A percentile compares a stretch with the other conserved stretches of the same genome.
Evolutionary conservation across 2,797 vertebrate species (phyloP).

Genomic region (Myotis pilosus): DNA sequence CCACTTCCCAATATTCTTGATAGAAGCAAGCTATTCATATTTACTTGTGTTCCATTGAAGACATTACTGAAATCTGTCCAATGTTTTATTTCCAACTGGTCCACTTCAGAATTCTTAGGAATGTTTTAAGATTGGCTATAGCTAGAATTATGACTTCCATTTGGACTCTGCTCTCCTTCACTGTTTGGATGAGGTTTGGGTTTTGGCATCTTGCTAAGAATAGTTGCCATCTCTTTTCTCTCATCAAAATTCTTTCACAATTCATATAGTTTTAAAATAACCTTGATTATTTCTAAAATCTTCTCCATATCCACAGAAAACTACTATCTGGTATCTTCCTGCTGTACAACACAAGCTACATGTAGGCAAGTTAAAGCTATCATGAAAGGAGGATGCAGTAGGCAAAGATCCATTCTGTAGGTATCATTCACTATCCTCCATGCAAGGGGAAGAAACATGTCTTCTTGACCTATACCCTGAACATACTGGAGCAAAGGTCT

Average conservation of each 20-base stretch:
- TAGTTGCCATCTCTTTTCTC: slow-evolving; percentile 96
- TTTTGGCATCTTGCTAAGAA: slow-evolving; percentile 99
- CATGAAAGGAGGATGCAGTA: slow-evolving; percentile 99
- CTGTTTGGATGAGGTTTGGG: slow-evolving; percentile 97
- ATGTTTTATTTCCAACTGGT: slow-evolving; percentile 85
- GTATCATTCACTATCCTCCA: slow-evolving; percentile 99
- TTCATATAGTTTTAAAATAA: slow-evolving; percentile 98
- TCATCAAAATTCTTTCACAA: slow-evolving; percentile 99
- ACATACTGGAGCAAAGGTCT: slow-evolving; percentile 98
- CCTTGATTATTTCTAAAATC: slow-evolving; percentile 99
- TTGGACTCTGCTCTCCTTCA: slow-evolving; percentile 98
- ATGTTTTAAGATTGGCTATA: slow-evolving; percentile 96
- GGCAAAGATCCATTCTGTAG: slow-evolving; percentile 97
- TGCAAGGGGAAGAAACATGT: slow-evolving; percentile 97
- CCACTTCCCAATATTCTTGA: slow-evolving; percentile 83
- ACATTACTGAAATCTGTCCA: slow-evolving; percentile 83
- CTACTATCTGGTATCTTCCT: slow-evolving; percentile 99
- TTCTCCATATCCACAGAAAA: slow-evolving; percentile 99
- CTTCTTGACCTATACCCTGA: slow-evolving; percentile 99
- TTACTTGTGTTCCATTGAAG: slow-evolving; percentile 83
- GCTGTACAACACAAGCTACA: slow-evolving; percentile 98
- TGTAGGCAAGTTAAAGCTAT: slow-evolving; percentile 99
- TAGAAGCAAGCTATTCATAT: slow-evolving; percentile 85
- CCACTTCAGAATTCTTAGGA: slow-evolving; percentile 83
- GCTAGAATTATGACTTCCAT: slow-evolving; percentile 97